Evolutionary conservation across 2,797 vertebrate genomes (phyloP), one percentile per base, ranked within the genome.

Genomic region (Pipistrellus kuhlii): DNA sequence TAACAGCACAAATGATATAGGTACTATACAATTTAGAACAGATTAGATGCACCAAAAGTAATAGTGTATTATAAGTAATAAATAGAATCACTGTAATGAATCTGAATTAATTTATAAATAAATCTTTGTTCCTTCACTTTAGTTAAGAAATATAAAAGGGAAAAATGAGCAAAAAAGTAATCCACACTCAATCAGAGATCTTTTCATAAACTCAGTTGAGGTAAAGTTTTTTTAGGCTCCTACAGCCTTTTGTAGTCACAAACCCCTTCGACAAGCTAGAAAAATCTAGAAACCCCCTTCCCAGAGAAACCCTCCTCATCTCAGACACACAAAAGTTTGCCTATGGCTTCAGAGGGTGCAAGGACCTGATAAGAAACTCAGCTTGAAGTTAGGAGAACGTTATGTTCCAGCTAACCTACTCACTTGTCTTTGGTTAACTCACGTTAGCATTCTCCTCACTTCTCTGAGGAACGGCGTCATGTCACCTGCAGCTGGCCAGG

Each of bases 121-220:
- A 81, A 76, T 66, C 44, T 94, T 93, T 90, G 14, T 73, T 89
- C 53, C 53, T 92, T 76, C 62, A 73, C 86, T 81, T 92, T 91
- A 59, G 32, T 84, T 88, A 80, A 92, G 62, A 94, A 88, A 85
- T 38, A 88, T 15, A 91, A 96, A 93, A 80, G 25, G 57, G 1
- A 2, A 48, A 76, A 88, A 32, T 25, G 30, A 17, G 13, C 21
- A 85, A 85, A 59, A 48, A 20, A 27, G 13, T 51, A 53, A 93
- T 73, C 32, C 41, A 66, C 32, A 46, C 13, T 86, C 17, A 46
- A 7, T 41, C 57, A 64, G 53, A 81, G 35, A 84, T 27, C 17
- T 55, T 93, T 77, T 48, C 35, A 72, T 30, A 55, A 25, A 25
- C 12, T 85, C 44, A 38, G 14, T 1, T 44, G 53, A 84, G 59